Base-by-base conservation (phyloP, 2,113 vertebrate species). In the Poeciliopsis prolifica region DNA sequence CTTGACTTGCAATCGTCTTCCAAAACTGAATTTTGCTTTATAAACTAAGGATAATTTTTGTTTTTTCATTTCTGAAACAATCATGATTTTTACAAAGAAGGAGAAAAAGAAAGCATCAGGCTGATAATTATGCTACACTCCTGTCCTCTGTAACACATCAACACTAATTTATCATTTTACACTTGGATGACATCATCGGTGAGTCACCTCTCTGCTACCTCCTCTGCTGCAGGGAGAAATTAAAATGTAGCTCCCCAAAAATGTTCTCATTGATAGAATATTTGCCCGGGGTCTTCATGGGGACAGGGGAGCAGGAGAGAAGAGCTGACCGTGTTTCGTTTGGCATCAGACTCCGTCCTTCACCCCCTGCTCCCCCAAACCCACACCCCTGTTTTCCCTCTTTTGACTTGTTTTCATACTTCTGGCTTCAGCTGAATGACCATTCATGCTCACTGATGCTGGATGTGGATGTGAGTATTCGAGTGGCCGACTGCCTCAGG, bases 361-460 rank as follows among this genome's bases (percentile, higher is more conserved):
- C 87, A 79, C 68, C 85, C 17, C 30, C 62, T 80, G 4, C 3
- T 0, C 11, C 78, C 78, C 68, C 86, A 9, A 30, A 14, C 3
- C 42, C 42, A 61, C 83, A 7, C 19, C 51, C 85, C 79, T 84
- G 70, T 61, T 78, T 75, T 75, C 75, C 82, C 88, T 81, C 78
- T 75, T 87, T 86, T 86, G 83, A 93, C 86, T 90, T 88, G 87
- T 92, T 92, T 93, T 91, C 84, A 89, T 91, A 86, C 84, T 85
- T 82, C 86, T 93, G 93, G 90, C 92, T 91, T 77, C 65, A 86
- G 83, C 87, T 93, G 90, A 93, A 92, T 89, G 87, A 88, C 86
- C 89, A 86, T 92, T 94, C 87, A 87, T 87, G 87, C 89, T 87
- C 77, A 58, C 81, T 87, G 89, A 89, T 86, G 88, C 78, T 86